phyloP scores from a whole-genome alignment of 1,140 invertebrate species.

The Drosophila nannoptera region DNA sequence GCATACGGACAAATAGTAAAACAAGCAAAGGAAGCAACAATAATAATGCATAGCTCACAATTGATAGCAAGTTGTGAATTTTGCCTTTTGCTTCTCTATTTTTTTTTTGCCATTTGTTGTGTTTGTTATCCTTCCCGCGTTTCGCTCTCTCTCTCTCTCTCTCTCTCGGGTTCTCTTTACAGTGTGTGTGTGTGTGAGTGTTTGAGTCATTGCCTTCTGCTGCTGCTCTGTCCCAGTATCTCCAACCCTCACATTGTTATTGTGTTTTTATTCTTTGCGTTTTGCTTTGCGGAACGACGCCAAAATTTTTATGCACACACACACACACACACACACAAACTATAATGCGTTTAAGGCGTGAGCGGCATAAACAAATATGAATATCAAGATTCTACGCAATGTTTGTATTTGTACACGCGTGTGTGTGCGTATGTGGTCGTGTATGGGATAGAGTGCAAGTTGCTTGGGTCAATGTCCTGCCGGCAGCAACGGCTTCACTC shows the following conservation, averaged over 20 bases:
- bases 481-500: background rate
- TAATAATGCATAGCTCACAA: slow-evolving; percentile 9
- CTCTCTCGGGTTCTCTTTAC: background rate
- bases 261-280: slow-evolving; percentile 10
- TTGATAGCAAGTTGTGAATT: background rate
- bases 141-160: background rate
- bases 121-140: slow-evolving; percentile 33
- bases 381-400: background rate
- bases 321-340: slow-evolving; percentile 8
- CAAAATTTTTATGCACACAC: slow-evolving; percentile 20
- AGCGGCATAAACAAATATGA: slow-evolving; percentile 26
- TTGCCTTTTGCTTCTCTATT: slow-evolving; percentile 3
- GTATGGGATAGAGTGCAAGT: background rate
- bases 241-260: slow-evolving; percentile 34
- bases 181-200: slow-evolving; percentile 19
- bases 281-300: slow-evolving; percentile 5
- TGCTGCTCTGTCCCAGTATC: slow-evolving; percentile 3
- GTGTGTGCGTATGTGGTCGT: background rate
- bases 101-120: slow-evolving; percentile 22
- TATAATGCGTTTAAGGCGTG: background rate
- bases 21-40: background rate
- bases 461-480: background rate
- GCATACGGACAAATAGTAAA: background rate
- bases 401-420: background rate
- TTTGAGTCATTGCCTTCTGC: slow-evolving; percentile 20